Conservation (phyloP, 53 echinoderm and acorn worm genomes). For the Crossaster papposus region DNA sequence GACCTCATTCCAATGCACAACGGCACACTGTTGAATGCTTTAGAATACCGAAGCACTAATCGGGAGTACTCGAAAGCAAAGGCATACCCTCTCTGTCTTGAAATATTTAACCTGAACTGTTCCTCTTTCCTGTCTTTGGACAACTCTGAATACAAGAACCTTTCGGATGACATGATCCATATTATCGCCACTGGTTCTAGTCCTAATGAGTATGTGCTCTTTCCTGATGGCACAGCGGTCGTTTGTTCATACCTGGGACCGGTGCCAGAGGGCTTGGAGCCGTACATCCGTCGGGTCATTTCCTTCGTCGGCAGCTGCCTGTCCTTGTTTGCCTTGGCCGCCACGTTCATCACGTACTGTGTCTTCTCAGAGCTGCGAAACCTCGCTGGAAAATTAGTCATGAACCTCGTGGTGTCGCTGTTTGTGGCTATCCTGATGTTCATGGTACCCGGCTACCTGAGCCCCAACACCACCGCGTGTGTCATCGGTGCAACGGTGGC, state of each 20-base stretch:
- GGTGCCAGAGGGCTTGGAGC: conserved; percentile 17
- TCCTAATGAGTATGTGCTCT: background rate
- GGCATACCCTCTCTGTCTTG: background rate
- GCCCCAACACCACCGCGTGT: background rate
- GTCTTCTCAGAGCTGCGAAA: conserved; percentile 41
- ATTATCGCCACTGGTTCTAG: background rate
- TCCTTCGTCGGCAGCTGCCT: conserved; percentile 41
- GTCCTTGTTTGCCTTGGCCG: conserved; percentile 45
- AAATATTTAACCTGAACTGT: conserved; percentile 18
- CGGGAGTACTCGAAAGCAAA: conserved; percentile 5
- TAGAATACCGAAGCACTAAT: background rate
- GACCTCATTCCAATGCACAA: background rate
- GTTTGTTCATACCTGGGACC: conserved; percentile 4
- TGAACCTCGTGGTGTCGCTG: conserved; percentile 56
- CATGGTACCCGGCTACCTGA: conserved; percentile 18
- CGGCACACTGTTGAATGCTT: background rate
- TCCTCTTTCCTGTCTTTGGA: conserved; percentile 12
- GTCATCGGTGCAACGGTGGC: conserved; percentile 20
- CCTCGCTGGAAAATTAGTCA: conserved; percentile 36
- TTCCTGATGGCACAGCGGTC: conserved; percentile 13
- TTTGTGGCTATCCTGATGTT: conserved; percentile 24
- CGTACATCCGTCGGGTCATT: conserved; percentile 17
- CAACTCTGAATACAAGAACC: background rate
- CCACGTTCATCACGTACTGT: conserved; percentile 54
- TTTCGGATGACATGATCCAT: background rate